Conservation (phyloP, 2,888 invertebrate genomes). For the Prionchulus punctatus region DNA sequence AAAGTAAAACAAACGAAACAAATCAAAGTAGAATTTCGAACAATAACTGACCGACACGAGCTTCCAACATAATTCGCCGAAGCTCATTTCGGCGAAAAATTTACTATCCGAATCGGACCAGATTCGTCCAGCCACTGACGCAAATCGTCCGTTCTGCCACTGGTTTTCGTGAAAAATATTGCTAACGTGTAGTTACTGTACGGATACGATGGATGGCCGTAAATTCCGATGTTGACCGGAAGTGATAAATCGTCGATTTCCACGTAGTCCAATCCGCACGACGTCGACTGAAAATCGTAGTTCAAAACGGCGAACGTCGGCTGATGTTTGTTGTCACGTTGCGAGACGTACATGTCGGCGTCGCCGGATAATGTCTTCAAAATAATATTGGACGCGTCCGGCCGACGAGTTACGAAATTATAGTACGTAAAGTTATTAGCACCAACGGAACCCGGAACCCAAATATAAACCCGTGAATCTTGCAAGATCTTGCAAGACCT, state of each 20-base stretch:
- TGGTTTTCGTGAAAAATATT: background rate
- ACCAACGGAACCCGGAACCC: background rate
- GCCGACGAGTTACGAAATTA: background rate
- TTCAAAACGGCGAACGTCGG: background rate
- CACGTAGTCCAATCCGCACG: background rate
- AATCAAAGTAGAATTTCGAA: background rate
- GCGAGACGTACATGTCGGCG: background rate
- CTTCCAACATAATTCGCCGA: no score
- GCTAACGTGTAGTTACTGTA: background rate
- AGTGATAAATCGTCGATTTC: constrained; percentile 1
- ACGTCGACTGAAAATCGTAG: background rate
- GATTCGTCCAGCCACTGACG: background rate
- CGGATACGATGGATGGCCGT: background rate
- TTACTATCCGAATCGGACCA: background rate
- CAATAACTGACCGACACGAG: background rate
- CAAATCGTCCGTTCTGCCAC: background rate
- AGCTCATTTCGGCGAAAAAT: no score
- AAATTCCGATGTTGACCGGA: background rate
- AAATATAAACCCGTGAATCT: no score
- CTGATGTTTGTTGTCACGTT: background rate
- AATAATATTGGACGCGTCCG: background rate
- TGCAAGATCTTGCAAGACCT: no score
- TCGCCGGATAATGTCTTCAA: background rate
- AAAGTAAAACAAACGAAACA: background rate
- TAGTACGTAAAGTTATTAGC: background rate